These are phyloP conservation scores for Cantharis flavilabris DNA, from an alignment of 2,888 invertebrate species.

Conservation along the genomic window DNA sequence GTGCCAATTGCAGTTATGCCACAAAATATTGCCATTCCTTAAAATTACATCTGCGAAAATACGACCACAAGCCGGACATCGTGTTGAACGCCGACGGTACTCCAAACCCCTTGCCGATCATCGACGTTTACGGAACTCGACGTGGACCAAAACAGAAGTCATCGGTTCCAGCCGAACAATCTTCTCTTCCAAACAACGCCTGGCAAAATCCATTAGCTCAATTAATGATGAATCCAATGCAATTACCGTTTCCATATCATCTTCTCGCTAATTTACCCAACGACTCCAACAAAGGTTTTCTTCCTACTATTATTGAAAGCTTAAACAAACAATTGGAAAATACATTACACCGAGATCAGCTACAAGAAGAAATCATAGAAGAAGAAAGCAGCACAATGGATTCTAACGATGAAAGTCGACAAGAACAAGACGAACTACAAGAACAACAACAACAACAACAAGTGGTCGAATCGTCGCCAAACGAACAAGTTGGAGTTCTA, in stretches of 20 bases:
- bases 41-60: conserved; percentile 92
- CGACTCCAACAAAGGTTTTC: neutral
- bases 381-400: neutral
- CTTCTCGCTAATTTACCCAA: conserved; percentile 41
- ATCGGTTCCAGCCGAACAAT: conserved; percentile 1
- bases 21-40: conserved; percentile 98
- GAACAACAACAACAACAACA: conserved; percentile 26
- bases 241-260: conserved; percentile 38
- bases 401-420: neutral
- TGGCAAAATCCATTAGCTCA: conserved; percentile 34
- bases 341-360: neutral
- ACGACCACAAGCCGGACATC: conserved; percentile 87
- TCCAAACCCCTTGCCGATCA: conserved; percentile 84
- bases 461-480: conserved; percentile 20
- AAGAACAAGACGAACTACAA: conserved; percentile 6
- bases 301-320: conserved; percentile 29
- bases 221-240: conserved; percentile 37
- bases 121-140: conserved; percentile 89
- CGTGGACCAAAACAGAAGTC: conserved; percentile 78
- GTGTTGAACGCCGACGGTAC: conserved; percentile 88
- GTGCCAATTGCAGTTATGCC: conserved; percentile 91
- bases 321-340: neutral
- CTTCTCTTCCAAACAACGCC: neutral
- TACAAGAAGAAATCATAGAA: neutral
- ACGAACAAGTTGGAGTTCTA: conserved; percentile 55